These are phyloP conservation scores for Phyllotreta cruciferae DNA, from an alignment of 2,888 invertebrate genomes.

Conservation along the genomic window DNA sequence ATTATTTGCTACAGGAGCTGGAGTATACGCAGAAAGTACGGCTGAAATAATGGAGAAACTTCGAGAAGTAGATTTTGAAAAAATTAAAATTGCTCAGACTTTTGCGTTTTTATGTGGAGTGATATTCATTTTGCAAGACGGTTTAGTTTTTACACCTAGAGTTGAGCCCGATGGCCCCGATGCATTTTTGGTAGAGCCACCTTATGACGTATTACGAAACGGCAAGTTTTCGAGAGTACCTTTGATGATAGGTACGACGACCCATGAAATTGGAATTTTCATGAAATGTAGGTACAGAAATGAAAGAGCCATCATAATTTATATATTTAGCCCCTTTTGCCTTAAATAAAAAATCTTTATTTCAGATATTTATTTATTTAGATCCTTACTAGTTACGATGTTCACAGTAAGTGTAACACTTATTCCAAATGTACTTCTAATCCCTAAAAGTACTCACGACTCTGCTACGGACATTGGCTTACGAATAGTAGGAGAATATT, in stretches of 20 bases:
- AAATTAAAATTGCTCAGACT: conserved; percentile 8
- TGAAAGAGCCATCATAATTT: no score
- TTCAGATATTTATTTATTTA: no score
- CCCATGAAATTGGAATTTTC: conserved; percentile 14
- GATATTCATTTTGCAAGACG: neutral
- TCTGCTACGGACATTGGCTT: conserved; percentile 3
- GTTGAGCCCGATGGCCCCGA: conserved; percentile 21
- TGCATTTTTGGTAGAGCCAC: conserved; percentile 6
- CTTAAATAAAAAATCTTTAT: no score
- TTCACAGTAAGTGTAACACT: conserved; percentile 27
- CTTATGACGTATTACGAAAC: conserved; percentile 3
- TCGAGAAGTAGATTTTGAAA: conserved; percentile 9
- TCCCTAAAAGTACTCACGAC: neutral
- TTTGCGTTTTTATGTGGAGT: neutral
- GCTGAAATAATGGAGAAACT: conserved; percentile 24
- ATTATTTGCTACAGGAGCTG: conserved; percentile 19
- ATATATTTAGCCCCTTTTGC: no score
- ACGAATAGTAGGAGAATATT: conserved; percentile 20
- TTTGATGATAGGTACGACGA: conserved; percentile 16
- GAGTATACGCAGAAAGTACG: conserved; percentile 21
- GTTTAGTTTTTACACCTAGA: conserved; percentile 16
- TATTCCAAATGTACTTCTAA: conserved; percentile 19
- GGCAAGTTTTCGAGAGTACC: conserved; percentile 19
- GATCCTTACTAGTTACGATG: neutral
- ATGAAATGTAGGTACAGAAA: conserved; percentile 12